Conservation (phyloP, 2,113 vertebrate genomes). For the Ptilonorhynchus violaceus region DNA sequence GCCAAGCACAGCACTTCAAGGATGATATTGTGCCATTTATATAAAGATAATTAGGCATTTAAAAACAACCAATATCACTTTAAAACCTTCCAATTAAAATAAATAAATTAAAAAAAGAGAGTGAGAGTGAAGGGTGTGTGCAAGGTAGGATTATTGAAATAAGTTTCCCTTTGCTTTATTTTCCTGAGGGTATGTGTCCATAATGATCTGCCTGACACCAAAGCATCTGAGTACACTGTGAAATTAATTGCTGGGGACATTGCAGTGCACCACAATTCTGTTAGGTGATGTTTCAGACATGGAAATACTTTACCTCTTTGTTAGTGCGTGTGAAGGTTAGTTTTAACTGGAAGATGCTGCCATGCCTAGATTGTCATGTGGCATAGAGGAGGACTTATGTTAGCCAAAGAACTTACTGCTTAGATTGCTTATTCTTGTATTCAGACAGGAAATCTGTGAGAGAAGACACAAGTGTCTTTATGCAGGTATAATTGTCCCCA, state of each 20-base stretch:
- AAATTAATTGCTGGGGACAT: background rate
- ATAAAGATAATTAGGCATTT: slow-evolving; percentile 71
- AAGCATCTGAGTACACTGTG: background rate
- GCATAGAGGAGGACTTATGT: background rate
- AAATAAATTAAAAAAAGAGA: background rate
- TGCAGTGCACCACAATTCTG: background rate
- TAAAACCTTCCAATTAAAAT: slow-evolving; percentile 65
- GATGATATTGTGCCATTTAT: slow-evolving; percentile 64
- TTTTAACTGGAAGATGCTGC: background rate
- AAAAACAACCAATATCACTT: slow-evolving; percentile 66
- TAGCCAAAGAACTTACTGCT: background rate
- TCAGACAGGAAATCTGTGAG: background rate
- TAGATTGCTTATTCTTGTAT: background rate
- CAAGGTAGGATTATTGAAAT: slow-evolving; percentile 62
- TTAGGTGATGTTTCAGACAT: background rate
- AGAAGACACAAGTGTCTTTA: background rate
- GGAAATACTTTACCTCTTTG: background rate
- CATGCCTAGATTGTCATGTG: background rate
- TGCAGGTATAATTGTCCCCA: background rate
- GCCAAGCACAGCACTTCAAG: slow-evolving; percentile 31
- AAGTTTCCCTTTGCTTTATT: slow-evolving; percentile 37
- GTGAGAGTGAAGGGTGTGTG: background rate
- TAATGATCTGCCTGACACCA: slow-evolving; percentile 28
- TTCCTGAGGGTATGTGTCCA: background rate
- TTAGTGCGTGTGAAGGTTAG: background rate